Conservation (phyloP, 2,888 invertebrate species). For the Lacanobia oleracea region DNA sequence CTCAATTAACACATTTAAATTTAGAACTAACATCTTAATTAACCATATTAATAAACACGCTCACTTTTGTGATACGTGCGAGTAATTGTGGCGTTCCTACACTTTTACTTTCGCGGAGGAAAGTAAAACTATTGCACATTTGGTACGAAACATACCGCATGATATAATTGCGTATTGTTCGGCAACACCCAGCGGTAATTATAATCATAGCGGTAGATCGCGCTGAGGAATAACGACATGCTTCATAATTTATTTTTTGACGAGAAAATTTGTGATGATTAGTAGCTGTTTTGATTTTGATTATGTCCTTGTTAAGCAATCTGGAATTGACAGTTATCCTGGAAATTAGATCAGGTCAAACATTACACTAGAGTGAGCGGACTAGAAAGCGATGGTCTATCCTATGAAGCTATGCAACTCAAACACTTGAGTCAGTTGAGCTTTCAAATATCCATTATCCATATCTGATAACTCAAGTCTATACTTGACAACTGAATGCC, state of each 20-base stretch:
- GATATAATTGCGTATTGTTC: constrained; percentile 58
- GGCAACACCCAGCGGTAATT: constrained; percentile 36
- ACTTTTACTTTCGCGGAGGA: constrained; percentile 70
- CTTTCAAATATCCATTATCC: not conserved
- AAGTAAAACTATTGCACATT: constrained; percentile 60
- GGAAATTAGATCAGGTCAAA: no score
- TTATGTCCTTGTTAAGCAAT: not conserved
- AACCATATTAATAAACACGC: constrained; percentile 48
- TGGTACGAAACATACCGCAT: constrained; percentile 42
- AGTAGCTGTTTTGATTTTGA: not conserved
- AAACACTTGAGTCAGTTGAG: not conserved
- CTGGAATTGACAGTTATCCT: not conserved
- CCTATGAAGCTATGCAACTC: not conserved
- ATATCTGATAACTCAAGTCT: no score
- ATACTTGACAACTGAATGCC: no score
- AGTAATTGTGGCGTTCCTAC: constrained; percentile 42
- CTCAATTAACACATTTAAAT: not conserved
- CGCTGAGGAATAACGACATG: constrained; percentile 20
- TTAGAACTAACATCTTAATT: constrained; percentile 32
- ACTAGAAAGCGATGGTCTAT: not conserved
- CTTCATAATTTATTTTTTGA: constrained; percentile 24
- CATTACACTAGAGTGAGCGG: no score
- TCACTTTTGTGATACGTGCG: constrained; percentile 60
- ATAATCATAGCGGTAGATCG: constrained; percentile 16
- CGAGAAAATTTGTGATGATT: constrained; percentile 1